Percentiles rank a stretch among this genome's conserved stretches.
Evolutionary conservation across 2,888 invertebrate species (phyloP).

Genomic region (Halictus ligatus): DNA sequence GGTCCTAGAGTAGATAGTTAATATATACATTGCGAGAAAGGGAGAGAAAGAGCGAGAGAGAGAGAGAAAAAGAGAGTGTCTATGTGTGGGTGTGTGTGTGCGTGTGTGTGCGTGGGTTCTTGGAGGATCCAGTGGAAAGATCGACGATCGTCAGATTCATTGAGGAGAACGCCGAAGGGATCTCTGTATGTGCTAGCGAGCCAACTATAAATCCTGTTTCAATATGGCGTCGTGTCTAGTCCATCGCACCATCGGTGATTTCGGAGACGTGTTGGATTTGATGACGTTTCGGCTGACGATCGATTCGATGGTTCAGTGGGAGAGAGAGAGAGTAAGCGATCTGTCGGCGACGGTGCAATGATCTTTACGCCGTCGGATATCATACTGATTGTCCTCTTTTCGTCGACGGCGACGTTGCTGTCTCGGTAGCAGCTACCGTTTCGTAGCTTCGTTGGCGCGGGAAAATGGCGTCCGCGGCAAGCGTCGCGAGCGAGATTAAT

Average conservation of each 20-base stretch:
- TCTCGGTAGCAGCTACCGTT: slow-evolving; percentile 18
- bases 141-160: neutral
- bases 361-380: slow-evolving; percentile 23
- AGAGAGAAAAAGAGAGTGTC: neutral
- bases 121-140: neutral
- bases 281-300: neutral
- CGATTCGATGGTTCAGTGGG: slow-evolving; percentile 12
- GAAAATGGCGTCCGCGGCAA: neutral
- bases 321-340: neutral
- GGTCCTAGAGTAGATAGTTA: slow-evolving; percentile 57
- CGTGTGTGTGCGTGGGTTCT: neutral
- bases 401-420: slow-evolving; percentile 6
- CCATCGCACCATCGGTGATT: slow-evolving; percentile 39
- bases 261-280: neutral
- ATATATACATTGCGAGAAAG: slow-evolving; percentile 18
- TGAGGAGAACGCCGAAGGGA: neutral
- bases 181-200: slow-evolving; percentile 11
- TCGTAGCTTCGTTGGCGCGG: neutral
- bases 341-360: slow-evolving; percentile 36
- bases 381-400: slow-evolving; percentile 11
- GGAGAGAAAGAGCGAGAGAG: neutral
- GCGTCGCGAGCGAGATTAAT: neutral
- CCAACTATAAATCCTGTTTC: slow-evolving; percentile 13
- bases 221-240: slow-evolving; percentile 49
- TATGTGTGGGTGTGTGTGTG: neutral